Base-by-base conservation (phyloP, 2,888 invertebrate genomes). In the Oxyteleia sp. region DNA sequence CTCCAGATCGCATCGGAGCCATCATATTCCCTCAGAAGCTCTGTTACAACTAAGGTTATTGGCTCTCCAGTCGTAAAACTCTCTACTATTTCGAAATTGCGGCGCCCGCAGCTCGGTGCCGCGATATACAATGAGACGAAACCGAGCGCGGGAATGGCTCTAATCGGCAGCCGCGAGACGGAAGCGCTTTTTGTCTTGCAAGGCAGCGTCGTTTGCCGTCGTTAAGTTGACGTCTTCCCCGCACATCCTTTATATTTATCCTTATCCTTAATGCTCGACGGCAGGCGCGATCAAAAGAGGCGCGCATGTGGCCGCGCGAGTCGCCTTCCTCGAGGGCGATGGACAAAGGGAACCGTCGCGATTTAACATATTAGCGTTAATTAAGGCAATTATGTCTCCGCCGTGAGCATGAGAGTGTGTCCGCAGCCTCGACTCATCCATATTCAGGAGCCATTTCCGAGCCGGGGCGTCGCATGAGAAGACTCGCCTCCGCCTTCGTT, bases 361-460 rank as follows among this genome's bases (percentile, higher is more conserved):
- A 92, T 93, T 92, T 93, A 93, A 92, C 93, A 93, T 93, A 93
- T 93, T 93, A 93, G 92, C 92, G 91, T 93, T 93, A 93, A 93
- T 93, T 93, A 93, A 92, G 92, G 92, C 92, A 93, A 93, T 93
- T 93, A 93, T 93, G 93, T 93, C 93, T 90, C 92, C 91, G 88
- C 87, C 88, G 91, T 91, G 91, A 92, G 91, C 92, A 93, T 92
- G 92, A 91, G 92, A 92, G 90, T 92, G 91, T 92, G 92, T 92
- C 92, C 91, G 91, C 89, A 88, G 85, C 89, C 87, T 87, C n/a
- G 89, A 86, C 92, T 93, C 93, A 93, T 93, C 91, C 92, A 93
- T 93, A 93, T 93, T 93, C 93, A 93, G 87, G 76, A 90, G 89
- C 71, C 90, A 88, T 87, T 91, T 91, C 91, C 91, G 91, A 89